Percentiles rank a stretch among this genome's conserved stretches.
Evolutionary conservation across 1,140 invertebrate genomes (phyloP).

Genomic region (Sminthurinus signatus): DNA sequence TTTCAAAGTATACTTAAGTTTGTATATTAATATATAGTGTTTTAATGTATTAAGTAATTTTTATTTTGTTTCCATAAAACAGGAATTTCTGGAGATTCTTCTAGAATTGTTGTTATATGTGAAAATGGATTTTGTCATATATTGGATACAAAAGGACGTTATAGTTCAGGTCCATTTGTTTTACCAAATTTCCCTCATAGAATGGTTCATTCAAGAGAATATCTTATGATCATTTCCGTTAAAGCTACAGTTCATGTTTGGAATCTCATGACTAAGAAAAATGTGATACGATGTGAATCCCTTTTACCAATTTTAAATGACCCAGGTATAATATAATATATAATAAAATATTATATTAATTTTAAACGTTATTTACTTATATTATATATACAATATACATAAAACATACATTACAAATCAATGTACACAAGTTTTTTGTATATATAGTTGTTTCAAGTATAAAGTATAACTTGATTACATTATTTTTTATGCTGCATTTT

Average conservation of each 20-base stretch:
- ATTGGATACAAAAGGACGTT: conserved; percentile 50
- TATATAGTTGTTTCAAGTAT: neutral
- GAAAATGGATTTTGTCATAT: conserved; percentile 61
- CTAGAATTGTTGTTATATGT: conserved; percentile 56
- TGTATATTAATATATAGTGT: too few species aligned
- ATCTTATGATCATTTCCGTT: conserved; percentile 43
- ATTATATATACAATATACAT: neutral
- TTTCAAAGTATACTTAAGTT: too few species aligned
- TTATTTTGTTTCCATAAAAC: too few species aligned
- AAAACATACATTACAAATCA: neutral
- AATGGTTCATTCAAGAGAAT: conserved; percentile 46
- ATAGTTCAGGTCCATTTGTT: conserved; percentile 57
- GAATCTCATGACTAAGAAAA: conserved; percentile 42
- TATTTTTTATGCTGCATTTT: neutral
- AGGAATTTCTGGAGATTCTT: conserved; percentile 34
- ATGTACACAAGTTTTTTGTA: neutral
- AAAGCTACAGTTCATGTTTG: conserved; percentile 43
- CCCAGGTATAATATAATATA: too few species aligned
- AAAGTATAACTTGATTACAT: conserved; percentile 14
- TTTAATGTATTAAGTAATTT: too few species aligned
- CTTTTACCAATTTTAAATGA: conserved; percentile 37
- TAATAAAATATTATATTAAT: too few species aligned
- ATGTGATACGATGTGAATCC: conserved; percentile 39
- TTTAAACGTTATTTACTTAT: too few species aligned
- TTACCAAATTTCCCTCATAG: conserved; percentile 55